Base-by-base conservation (phyloP, 2,888 invertebrate genomes). In the Trissoscelio sp. region DNA sequence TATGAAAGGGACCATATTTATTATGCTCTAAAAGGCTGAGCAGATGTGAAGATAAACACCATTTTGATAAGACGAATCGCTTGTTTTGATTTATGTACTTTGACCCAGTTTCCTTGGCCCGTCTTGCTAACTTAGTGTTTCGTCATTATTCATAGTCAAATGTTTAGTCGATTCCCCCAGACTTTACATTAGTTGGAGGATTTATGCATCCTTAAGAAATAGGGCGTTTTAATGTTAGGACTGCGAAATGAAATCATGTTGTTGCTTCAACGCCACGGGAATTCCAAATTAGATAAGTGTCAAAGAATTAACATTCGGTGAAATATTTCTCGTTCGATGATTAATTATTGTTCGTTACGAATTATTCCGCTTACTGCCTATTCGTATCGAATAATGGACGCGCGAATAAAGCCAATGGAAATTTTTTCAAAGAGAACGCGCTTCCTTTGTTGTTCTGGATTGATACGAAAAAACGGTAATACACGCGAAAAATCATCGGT, bases 91-190 rank as follows among this genome's bases (percentile, higher is more conserved):
- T 64, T 57, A 66, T 74, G 44, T 37, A 48, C 46, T 74, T 64
- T 57, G 74, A 64, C 74, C 74, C 46, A 64, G 64, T 62, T 74
- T 48, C n/a, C 42, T 11, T 12, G 12, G 31, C 39, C 3, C 37
- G 20, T 57, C 39, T n/a, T 28, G 14, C 44, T 28, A 55, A 57
- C 55, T 64, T 66, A 57, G 28, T 46, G 12, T 28, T 55, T 57
- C 57, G 16, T 74, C 74, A 74, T 74, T 64, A 74, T 74, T 74
- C 64, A 57, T 64, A 64, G 64, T 46, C 64, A 66, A 73, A 66
- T 66, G 48, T 75, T 58, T 75, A 46, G 58, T 48, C 16, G 22
- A 74, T 64, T 64, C 22, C 20, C 46, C 0, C 5, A 3, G 31
- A 64, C 53, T 74, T 55, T 28, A 22, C 20, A 73, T 42, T 28